Percentiles rank a stretch among this genome's conserved stretches.
These are phyloP conservation scores for Tetraneura akinire DNA, from an alignment of 1,140 invertebrate genomes.

Conservation along the genomic window DNA sequence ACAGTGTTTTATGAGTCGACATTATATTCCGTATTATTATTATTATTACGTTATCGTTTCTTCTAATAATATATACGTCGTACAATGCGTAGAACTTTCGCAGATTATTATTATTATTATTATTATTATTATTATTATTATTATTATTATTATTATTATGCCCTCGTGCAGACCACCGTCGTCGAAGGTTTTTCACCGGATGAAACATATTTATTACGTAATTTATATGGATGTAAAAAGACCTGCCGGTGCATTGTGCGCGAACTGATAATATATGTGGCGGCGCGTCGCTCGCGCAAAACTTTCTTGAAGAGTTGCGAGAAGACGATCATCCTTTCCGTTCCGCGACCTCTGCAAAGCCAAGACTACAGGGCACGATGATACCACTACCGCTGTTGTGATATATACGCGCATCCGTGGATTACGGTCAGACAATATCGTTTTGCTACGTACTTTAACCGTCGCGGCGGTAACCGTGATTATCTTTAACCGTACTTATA, in stretches of 20 bases:
- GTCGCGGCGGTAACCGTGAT: no score
- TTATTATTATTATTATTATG: no score
- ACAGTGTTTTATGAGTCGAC: conserved; percentile 45
- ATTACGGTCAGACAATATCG: background rate
- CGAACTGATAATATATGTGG: conserved; percentile 40
- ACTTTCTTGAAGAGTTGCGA: conserved; percentile 38
- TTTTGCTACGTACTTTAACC: no score
- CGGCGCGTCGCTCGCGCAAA: background rate
- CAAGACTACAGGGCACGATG: background rate
- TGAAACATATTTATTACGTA: conserved; percentile 47
- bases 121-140: no score
- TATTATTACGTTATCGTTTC: no score
- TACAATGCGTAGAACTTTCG: background rate
- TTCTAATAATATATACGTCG: no score
- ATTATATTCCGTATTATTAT: background rate
- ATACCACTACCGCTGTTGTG: no score
- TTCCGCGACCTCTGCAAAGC: background rate
- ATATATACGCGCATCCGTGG: background rate
- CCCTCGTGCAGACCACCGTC: background rate
- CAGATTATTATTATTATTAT: background rate
- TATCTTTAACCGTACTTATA: no score
- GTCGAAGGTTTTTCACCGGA: background rate
- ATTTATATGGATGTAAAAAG: conserved; percentile 42
- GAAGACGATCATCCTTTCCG: background rate
- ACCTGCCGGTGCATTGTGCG: conserved; percentile 19